Conservation (phyloP, 2,797 vertebrate species). For the Amblyraja radiata region DNA sequence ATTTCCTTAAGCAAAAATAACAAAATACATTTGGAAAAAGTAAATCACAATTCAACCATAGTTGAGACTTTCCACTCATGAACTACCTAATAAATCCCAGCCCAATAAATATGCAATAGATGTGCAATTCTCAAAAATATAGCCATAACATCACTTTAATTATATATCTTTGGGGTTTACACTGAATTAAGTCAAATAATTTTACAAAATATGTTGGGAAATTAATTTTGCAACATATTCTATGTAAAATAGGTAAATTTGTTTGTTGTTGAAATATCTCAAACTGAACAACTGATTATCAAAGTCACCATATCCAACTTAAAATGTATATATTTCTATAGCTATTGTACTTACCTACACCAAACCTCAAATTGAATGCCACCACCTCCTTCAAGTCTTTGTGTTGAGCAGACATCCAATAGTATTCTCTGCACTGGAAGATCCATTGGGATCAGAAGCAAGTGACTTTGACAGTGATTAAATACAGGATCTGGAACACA, state of each 20-base stretch:
- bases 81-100: not conserved
- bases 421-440: conserved; percentile 82
- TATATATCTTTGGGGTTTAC: not conserved
- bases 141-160: not conserved
- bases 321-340: not conserved
- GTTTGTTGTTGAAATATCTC: not conserved
- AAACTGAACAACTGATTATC: not conserved
- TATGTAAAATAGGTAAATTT: not conserved
- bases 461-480: conserved; percentile 73
- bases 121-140: not conserved
- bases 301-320: not conserved
- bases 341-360: conserved; percentile 73
- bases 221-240: not conserved
- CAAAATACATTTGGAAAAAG: not conserved
- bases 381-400: conserved; percentile 58
- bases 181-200: not conserved
- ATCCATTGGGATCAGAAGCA: conserved; percentile 65
- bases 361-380: conserved; percentile 91
- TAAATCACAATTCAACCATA: not conserved
- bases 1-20: not conserved
- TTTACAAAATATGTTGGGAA: not conserved
- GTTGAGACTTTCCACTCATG: not conserved
- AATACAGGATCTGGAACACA: conserved; percentile 84
- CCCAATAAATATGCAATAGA: not conserved
- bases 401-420: conserved; percentile 65